Evolutionary conservation across 1,140 invertebrate genomes (phyloP).

Genomic region (Limonius californicus): DNA sequence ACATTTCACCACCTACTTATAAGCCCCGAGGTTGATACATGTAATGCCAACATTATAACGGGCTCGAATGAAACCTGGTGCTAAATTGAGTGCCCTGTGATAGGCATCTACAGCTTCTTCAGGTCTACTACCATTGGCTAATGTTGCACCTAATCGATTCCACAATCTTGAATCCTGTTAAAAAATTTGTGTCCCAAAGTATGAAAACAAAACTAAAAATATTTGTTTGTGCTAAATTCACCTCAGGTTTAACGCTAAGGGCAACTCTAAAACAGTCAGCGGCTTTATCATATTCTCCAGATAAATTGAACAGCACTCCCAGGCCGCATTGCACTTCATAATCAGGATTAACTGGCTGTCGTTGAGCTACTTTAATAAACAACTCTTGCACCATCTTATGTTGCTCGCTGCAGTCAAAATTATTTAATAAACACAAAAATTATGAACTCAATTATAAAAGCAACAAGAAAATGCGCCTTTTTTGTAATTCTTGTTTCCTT

Average conservation of each 20-base stretch:
- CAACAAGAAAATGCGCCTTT: no score
- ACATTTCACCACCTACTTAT: conserved; percentile 60
- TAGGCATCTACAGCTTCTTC: conserved; percentile 97
- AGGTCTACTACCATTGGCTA: conserved; percentile 92
- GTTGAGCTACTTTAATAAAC: conserved; percentile 81
- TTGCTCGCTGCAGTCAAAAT: conserved; percentile 53
- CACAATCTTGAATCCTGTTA: conserved; percentile 86
- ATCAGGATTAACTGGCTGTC: conserved; percentile 75
- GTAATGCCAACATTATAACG: conserved; percentile 97
- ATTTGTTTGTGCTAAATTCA: conserved; percentile 47
- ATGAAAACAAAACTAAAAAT: background rate
- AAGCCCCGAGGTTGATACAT: conserved; percentile 93
- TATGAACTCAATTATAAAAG: no score
- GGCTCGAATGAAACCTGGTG: conserved; percentile 94
- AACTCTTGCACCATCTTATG: conserved; percentile 72
- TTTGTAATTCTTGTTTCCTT: no score
- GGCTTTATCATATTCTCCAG: conserved; percentile 92
- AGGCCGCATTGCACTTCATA: conserved; percentile 94
- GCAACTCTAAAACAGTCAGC: conserved; percentile 94
- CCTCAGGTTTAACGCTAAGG: conserved; percentile 74
- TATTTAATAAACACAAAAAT: no score
- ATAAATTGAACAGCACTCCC: conserved; percentile 93
- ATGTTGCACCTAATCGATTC: conserved; percentile 95
- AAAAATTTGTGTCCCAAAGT: background rate
- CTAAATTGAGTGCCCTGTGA: conserved; percentile 82